These are phyloP conservation scores for Drosophila nasuta DNA, from an alignment of 1,140 invertebrate species.

Conservation along the genomic window DNA sequence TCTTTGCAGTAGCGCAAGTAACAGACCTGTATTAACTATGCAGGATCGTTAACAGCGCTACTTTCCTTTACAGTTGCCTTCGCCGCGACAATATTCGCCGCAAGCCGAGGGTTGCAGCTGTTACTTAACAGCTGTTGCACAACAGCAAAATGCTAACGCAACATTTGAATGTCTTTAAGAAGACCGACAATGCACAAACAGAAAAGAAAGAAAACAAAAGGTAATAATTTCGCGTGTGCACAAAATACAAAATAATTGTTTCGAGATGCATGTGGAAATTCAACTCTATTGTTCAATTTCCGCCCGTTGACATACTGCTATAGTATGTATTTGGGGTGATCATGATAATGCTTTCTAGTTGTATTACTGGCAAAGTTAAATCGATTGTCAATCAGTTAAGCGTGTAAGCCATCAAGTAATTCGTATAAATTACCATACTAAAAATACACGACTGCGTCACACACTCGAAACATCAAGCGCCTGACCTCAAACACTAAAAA, in stretches of 20 bases:
- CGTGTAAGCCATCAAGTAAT: slow-evolving; percentile 24
- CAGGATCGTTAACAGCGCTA: background rate
- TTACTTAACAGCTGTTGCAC: slow-evolving; percentile 1
- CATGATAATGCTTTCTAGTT: slow-evolving; percentile 7
- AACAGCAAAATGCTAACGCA: slow-evolving; percentile 2
- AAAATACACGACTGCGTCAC: slow-evolving; percentile 13
- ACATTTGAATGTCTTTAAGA: slow-evolving; percentile 2
- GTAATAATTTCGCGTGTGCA: background rate
- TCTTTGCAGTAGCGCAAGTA: background rate
- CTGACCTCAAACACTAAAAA: slow-evolving; percentile 41
- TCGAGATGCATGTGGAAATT: slow-evolving; percentile 35
- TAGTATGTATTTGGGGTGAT: slow-evolving; percentile 12
- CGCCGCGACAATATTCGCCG: background rate
- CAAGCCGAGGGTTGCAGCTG: background rate
- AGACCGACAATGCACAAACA: background rate
- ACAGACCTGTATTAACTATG: background rate
- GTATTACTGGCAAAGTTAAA: slow-evolving; percentile 5
- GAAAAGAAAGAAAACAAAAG: background rate
- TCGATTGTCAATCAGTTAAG: slow-evolving; percentile 21
- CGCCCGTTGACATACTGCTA: slow-evolving; percentile 19
- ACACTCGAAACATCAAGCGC: background rate
- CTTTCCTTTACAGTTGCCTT: background rate
- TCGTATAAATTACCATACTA: slow-evolving; percentile 15
- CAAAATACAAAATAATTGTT: slow-evolving; percentile 27
- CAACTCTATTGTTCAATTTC: slow-evolving; percentile 30